Base-by-base conservation (phyloP, 2,888 invertebrate species). In the Cerastis rubricosa region DNA sequence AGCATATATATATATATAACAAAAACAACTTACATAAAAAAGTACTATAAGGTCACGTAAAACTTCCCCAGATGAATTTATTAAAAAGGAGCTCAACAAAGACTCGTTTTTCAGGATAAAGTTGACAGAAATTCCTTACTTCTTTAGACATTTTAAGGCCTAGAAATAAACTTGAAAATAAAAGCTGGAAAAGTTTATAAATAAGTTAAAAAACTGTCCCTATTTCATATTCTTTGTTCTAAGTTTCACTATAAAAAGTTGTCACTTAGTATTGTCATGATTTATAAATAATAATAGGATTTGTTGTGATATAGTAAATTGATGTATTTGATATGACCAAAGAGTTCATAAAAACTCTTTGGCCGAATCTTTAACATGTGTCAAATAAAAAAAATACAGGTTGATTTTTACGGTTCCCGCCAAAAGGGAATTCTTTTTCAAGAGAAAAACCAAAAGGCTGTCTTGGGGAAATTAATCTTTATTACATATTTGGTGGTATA, bases 181-280 rank as follows among this genome's bases (percentile, higher is more conserved):
- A 65, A 77, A n/a, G 22, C 22, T 35, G 14, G 1, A 17, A 43
- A 25, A 22, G 0, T 66, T 71, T n/a, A 19, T 9, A 11, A 54
- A 71, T 66, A 11, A 14, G 1, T 51, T 43, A 19, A 7, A 65
- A 61, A 45, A 43, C 51, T 22, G 54, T n/a, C 14, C 19, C n/a
- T 25, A 9, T 17, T 61, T 59, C 35, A 47, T 47, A 78, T 78
- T 71, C 65, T 71, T 61, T 66, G 25, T 40, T 78, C 40, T 6
- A n/a, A 57, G 63, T 64, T 70, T 14, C 6, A 57, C 29, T 43
- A 43, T 70, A 64, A 77, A 69, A 77, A n/a, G 47, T 43, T 78
- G 11, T n/a, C 11, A 25, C 51, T 25, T 47, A n/a, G 22, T n/a
- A n/a, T n/a, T n/a, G n/a, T n/a, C n/a, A n/a, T n/a, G n/a, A n/a